Evolutionary conservation across 2,888 invertebrate species (phyloP), one percentile per base, ranked within the genome.

Genomic region (Plebejus argus): DNA sequence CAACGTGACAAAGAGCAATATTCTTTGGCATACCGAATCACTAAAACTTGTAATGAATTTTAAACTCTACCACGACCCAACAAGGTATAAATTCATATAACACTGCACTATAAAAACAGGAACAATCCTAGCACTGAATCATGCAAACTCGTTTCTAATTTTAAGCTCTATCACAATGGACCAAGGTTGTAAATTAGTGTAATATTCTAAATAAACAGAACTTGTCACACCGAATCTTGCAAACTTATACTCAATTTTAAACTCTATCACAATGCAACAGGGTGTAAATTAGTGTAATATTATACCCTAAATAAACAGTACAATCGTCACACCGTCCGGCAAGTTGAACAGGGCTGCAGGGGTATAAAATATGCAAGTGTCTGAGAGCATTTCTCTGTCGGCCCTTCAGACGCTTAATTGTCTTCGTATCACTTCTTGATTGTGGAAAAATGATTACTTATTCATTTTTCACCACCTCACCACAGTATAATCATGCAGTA

Each of bases 301-400:
- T 0, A n/a, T n/a, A 3, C n/a, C 8, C 10, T 23, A 28, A 12
- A 28, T 39, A 35, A 72, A 72, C 39, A 39, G 45, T 8, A 20
- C 39, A 39, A 72, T 39, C 20, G 45, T 72, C 20, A 45, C 23
- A 39, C 28, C 28, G 74, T 74, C 74, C 71, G 8, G 53, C 70
- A 78, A 78, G 76, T 74, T 58, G 56, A 71, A 77, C 79, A 79
- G 76, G 71, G 58, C 70, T 79, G 76, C 79, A 79, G 76, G 71
- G 58, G 76, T 79, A 81, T 84, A 81, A 83, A 84, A 83, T 83
- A 84, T 84, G 81, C 83, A 84, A 53, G 45, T 23, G 78, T 75
- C 79, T 84, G 83, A 84, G 83, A 84, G 83, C 82, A 79, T 83
- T 81, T 80, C 78, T 75, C 58, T 81, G 83, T 83, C 76, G 78